Percentiles rank a stretch among this genome's conserved stretches.
phyloP scores from a whole-genome alignment of 2,113 vertebrate species.

The Vanacampus margaritifer region DNA sequence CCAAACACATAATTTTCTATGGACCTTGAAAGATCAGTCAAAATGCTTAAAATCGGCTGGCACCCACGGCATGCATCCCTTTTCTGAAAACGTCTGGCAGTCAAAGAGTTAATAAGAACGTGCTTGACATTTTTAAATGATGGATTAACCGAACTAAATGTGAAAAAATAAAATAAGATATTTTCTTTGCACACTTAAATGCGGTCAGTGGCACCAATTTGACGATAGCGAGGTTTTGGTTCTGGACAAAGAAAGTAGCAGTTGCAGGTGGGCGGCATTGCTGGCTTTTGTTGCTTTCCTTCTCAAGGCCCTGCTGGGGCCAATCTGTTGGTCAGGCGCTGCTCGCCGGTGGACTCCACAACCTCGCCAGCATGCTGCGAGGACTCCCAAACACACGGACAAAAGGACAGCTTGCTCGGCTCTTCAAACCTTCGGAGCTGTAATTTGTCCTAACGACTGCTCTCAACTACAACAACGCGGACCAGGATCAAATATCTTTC shows the following conservation, averaged over 20 bases:
- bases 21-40: too few species aligned
- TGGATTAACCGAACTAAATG: background rate
- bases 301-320: slow-evolving; percentile 55
- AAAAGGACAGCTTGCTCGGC: slow-evolving; percentile 18
- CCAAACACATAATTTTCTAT: too few species aligned
- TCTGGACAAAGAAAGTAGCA: background rate
- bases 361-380: slow-evolving; percentile 44
- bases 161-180: too few species aligned
- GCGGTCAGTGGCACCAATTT: too few species aligned
- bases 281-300: slow-evolving; percentile 31
- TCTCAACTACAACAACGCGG: too few species aligned
- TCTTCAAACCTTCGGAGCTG: background rate
- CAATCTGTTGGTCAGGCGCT: slow-evolving; percentile 69
- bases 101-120: too few species aligned
- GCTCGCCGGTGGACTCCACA: slow-evolving; percentile 42
- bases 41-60: too few species aligned
- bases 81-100: too few species aligned
- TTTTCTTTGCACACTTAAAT: background rate
- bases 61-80: too few species aligned
- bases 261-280: background rate
- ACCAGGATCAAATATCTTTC: too few species aligned
- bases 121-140: too few species aligned
- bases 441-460: background rate
- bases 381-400: slow-evolving; percentile 30
- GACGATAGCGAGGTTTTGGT: too few species aligned